These are phyloP conservation scores for Hemiscyllium ocellatum DNA, from an alignment of 2,113 vertebrate genomes.

Conservation along the genomic window DNA sequence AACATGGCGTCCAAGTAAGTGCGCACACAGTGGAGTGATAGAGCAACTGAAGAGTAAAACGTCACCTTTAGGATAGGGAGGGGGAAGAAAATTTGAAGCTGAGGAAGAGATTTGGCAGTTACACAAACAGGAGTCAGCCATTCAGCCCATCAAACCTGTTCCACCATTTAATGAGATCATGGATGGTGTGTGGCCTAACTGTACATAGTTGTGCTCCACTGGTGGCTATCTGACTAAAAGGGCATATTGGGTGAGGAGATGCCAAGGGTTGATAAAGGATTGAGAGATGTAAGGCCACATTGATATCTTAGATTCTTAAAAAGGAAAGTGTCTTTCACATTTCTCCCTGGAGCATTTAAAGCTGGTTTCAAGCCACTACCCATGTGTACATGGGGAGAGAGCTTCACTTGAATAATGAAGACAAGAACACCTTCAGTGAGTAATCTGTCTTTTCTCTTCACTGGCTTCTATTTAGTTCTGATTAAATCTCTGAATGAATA, in stretches of 20 bases:
- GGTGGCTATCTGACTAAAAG: neutral
- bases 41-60: neutral
- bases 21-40: neutral
- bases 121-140: too few species aligned
- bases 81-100: neutral
- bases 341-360: slow-evolving; percentile 6
- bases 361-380: neutral
- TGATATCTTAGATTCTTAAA: neutral
- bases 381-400: neutral
- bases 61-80: neutral
- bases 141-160: too few species aligned
- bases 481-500: slow-evolving; percentile 32
- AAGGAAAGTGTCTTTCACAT: neutral
- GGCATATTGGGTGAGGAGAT: neutral
- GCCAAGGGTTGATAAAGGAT: neutral
- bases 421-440: neutral
- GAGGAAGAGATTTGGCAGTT: neutral
- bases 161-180: too few species aligned
- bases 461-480: neutral
- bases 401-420: slow-evolving; percentile 15
- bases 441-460: neutral
- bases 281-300: neutral
- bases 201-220: neutral
- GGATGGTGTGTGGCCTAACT: too few species aligned
- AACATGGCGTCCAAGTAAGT: neutral